Evolutionary conservation across 2,888 invertebrate genomes (phyloP).

Genomic region (Sinotaia quadrata): DNA sequence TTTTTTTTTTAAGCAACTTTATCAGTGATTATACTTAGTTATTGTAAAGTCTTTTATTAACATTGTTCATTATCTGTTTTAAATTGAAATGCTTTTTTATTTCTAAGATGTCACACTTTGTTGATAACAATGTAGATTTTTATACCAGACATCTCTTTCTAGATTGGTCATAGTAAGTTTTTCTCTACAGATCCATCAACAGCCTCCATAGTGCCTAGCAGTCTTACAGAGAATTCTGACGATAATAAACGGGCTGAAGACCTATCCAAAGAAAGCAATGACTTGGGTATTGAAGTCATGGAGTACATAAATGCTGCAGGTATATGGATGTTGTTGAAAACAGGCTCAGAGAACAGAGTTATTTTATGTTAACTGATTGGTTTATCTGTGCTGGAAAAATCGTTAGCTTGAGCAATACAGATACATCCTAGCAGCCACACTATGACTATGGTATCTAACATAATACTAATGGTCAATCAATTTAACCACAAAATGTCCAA

Average conservation of each 20-base stretch:
- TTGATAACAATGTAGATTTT: not conserved
- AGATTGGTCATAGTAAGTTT: not conserved
- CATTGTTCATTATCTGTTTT: not conserved
- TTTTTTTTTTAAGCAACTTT: not conserved
- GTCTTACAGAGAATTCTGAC: slow-evolving; percentile 41
- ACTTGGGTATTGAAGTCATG: slow-evolving; percentile 68
- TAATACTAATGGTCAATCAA: no score
- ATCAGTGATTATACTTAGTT: not conserved
- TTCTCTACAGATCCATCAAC: slow-evolving; percentile 8
- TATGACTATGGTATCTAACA: no score
- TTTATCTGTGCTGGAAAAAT: no score
- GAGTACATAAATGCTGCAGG: slow-evolving; percentile 72
- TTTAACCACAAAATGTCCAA: no score
- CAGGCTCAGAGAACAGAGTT: no score
- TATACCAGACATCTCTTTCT: no score
- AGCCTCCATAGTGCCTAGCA: slow-evolving; percentile 38
- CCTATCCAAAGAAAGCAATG: slow-evolving; percentile 65
- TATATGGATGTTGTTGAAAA: slow-evolving; percentile 15
- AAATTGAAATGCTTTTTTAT: not conserved
- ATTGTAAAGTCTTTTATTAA: not conserved
- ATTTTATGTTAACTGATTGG: no score
- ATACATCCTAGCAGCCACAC: no score
- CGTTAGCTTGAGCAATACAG: no score
- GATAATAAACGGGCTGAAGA: slow-evolving; percentile 43
- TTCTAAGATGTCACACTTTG: not conserved